Evolutionary conservation across 2,888 invertebrate species (phyloP), one percentile per base, ranked within the genome.

Genomic region (Troides oblongomaculatus): DNA sequence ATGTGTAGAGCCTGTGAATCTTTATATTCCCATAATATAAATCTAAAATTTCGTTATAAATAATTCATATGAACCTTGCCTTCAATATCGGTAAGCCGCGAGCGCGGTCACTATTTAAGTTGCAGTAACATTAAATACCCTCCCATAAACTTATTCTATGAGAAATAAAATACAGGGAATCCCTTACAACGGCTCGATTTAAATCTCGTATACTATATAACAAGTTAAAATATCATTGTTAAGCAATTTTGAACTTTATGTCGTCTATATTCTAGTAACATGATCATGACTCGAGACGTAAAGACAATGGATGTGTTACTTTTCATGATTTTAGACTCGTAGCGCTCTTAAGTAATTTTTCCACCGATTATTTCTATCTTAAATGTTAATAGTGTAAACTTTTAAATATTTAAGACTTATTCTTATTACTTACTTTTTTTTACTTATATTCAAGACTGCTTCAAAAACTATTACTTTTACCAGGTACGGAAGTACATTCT

Each of bases 61-160:
- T 85, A 83, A 83, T 83, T 84, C 83, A 84, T 81, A 75, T 66
- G 56, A 66, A 71, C 75, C 36, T 12, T 23, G 57, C 23, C n/a
- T 75, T 73, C 75, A 77, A 79, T 76, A 77, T 74, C 73, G 72
- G 74, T 82, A 82, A 83, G 80, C 81, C 81, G 10, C 25, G 39
- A 75, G 74, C 73, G 75, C 74, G 76, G 76, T 74, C 74, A 70
- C 75, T 73, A 78, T 78, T 81, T 81, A 78, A 84, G 81, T 81
- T 79, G 75, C 71, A 76, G 73, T 72, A 72, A 73, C 73, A 75
- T 72, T 71, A 72, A 66, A 60, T 30, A 60, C n/a, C 53, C 68
- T 66, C 72, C 73, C 74, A 72, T 71, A 66, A 68, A 74, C 68
- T 73, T 70, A 73, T 76, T 74, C 73, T 65, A 74, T 68, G 71